These are phyloP conservation scores for Cheilosia impressa DNA, from an alignment of 2,888 invertebrate genomes.

Conservation along the genomic window DNA sequence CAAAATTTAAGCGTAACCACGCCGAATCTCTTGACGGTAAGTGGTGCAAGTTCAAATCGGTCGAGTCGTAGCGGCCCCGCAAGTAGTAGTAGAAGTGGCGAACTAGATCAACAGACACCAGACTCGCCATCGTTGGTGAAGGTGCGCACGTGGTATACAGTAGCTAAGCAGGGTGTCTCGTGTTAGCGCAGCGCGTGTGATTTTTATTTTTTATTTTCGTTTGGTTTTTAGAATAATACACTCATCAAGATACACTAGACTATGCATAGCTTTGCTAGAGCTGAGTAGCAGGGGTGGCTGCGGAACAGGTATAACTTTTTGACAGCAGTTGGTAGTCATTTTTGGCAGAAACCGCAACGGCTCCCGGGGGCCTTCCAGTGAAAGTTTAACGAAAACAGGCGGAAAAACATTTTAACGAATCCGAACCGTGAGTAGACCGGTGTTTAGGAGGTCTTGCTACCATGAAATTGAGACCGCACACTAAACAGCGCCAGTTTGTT, in stretches of 20 bases:
- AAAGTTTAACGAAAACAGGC: too few relatives aligned
- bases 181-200: constrained; percentile 79
- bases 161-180: constrained; percentile 84
- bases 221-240: constrained; percentile 22
- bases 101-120: constrained; percentile 77
- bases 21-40: constrained; percentile 71
- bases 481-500: too few relatives aligned
- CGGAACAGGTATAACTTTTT: too few relatives aligned
- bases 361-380: too few relatives aligned
- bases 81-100: constrained; percentile 73
- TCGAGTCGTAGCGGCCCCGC: constrained; percentile 74
- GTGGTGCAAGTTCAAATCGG: constrained; percentile 71
- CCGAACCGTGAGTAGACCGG: too few relatives aligned
- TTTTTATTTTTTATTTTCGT: constrained; percentile 22
- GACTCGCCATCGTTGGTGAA: constrained; percentile 83
- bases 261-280: not conserved
- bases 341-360: too few relatives aligned
- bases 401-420: too few relatives aligned
- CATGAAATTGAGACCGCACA: too few relatives aligned
- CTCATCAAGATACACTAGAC: not conserved
- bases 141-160: constrained; percentile 84
- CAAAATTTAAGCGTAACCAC: constrained; percentile 75
- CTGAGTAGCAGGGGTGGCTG: not conserved
- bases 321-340: too few relatives aligned
- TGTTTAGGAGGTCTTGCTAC: too few relatives aligned